Conservation (phyloP, 2,113 vertebrate genomes). For the Gymnorhina tibicen region DNA sequence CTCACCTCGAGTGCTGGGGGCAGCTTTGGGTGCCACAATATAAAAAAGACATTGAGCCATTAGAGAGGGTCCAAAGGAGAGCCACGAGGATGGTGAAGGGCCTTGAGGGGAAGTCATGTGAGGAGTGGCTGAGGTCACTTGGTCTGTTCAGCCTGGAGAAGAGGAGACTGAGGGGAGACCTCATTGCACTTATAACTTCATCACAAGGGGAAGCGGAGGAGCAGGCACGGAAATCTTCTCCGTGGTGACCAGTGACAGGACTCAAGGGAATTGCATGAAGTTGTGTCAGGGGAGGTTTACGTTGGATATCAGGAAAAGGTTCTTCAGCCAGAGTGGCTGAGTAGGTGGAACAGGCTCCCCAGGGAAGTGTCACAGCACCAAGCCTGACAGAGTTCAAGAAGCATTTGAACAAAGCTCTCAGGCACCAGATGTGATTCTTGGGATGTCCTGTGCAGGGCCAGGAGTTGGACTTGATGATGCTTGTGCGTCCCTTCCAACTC, state of each 20-base stretch:
- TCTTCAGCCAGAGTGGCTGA: neutral
- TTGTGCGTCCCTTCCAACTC: neutral
- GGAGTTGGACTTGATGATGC: neutral
- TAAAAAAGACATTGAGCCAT: neutral
- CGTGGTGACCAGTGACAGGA: neutral
- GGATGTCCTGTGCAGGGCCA: neutral
- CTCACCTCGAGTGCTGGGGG: neutral
- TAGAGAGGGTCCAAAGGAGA: neutral
- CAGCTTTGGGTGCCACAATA: too few species aligned
- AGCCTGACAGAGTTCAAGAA: neutral
- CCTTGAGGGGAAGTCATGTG: neutral
- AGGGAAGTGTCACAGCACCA: neutral
- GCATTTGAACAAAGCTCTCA: rapidly evolving
- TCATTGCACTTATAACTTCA: neutral
- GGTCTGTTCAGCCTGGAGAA: neutral
- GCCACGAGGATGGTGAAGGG: neutral
- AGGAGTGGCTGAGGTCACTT: neutral
- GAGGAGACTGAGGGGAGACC: neutral
- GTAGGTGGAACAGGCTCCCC: neutral
- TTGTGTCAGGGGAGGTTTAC: neutral
- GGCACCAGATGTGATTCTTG: rapidly evolving
- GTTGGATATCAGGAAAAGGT: neutral
- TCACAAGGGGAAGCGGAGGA: rapidly evolving
- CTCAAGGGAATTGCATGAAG: neutral
- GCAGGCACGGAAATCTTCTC: neutral